Evolutionary conservation across 2,888 invertebrate genomes (phyloP).

Genomic region (Phortica magna): DNA sequence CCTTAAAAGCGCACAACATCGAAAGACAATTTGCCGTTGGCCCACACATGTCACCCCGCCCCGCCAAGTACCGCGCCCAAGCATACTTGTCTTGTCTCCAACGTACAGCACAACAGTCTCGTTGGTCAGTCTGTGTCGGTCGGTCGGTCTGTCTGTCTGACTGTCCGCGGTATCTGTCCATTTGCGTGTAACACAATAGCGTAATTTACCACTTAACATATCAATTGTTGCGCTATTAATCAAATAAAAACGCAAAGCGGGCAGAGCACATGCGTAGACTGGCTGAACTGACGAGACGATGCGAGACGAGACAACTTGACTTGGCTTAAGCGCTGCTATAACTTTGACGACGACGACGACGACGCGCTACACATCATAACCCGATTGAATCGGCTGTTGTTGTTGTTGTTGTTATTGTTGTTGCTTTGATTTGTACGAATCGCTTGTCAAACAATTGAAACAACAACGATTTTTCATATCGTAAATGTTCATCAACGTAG

Average conservation of each 20-base stretch:
- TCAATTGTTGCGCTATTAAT: conserved; percentile 71
- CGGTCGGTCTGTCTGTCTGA: conserved; percentile 3
- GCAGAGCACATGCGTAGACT: conserved; percentile 35
- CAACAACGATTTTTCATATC: conserved; percentile 55
- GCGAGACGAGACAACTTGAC: conserved; percentile 34
- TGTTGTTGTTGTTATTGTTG: conserved; percentile 18
- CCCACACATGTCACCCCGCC: conserved; percentile 32
- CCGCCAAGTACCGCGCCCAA: background rate
- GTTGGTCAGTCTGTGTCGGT: too few species aligned
- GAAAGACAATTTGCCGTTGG: conserved; percentile 55
- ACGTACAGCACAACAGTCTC: background rate
- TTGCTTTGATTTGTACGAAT: conserved; percentile 72
- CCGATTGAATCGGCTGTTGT: background rate
- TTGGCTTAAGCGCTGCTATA: conserved; percentile 13
- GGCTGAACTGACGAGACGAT: conserved; percentile 27
- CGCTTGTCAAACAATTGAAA: conserved; percentile 68
- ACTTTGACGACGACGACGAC: background rate
- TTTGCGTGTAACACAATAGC: conserved; percentile 55
- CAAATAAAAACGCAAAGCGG: conserved; percentile 55
- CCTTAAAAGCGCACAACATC: conserved; percentile 53
- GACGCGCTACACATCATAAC: background rate
- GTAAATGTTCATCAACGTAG: conserved; percentile 64
- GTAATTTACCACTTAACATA: conserved; percentile 72
- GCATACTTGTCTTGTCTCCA: too few species aligned
- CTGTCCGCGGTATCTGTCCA: conserved; percentile 54